Evolutionary conservation across 2,888 invertebrate genomes (phyloP).

Genomic region (Aspidiotus rigidus): DNA sequence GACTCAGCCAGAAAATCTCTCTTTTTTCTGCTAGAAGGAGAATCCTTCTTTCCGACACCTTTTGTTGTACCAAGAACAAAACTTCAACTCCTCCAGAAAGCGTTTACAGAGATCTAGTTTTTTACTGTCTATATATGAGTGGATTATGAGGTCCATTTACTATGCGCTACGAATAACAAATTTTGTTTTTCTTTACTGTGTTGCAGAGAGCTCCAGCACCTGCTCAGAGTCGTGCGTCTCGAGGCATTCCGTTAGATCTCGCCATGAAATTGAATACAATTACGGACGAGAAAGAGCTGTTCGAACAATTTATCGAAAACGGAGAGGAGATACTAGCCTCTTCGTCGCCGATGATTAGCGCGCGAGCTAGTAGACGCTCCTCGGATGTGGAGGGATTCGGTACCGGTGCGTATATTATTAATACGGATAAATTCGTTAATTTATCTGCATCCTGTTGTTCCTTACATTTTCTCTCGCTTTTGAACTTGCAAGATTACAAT

Average conservation of each 20-base stretch:
- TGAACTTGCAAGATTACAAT: not conserved
- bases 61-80: no score
- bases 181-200: not conserved
- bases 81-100: no score
- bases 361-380: not conserved
- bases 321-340: not conserved
- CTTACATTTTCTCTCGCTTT: not conserved
- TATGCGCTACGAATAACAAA: not conserved
- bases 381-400: not conserved
- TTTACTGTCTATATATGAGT: not conserved
- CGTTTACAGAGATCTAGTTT: not conserved
- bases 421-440: conserved; percentile 2
- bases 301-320: conserved; percentile 1
- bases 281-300: not conserved
- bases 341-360: not conserved
- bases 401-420: not conserved
- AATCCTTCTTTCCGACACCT: no score
- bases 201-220: no score
- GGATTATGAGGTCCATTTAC: not conserved
- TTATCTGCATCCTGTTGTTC: conserved; percentile 2
- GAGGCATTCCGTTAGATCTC: not conserved
- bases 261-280: not conserved
- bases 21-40: no score
- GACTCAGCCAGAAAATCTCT: no score
- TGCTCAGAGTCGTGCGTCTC: not conserved